Conservation (phyloP, 1,140 invertebrate species). For the Leptinotarsa lineolata region DNA sequence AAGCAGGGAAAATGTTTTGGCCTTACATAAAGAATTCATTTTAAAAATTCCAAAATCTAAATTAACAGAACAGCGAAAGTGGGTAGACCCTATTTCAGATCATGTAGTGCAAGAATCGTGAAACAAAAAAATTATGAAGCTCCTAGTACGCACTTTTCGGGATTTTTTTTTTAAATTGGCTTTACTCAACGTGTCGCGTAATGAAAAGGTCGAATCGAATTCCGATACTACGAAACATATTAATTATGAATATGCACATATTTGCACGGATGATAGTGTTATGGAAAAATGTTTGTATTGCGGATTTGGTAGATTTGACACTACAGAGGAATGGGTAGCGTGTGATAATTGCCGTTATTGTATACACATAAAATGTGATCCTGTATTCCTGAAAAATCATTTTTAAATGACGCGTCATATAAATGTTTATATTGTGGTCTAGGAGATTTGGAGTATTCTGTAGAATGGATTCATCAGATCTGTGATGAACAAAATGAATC, state of each 20-base stretch:
- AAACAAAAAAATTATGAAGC: neutral
- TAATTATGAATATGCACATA: neutral
- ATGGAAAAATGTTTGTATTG: conserved; percentile 25
- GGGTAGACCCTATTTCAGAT: neutral
- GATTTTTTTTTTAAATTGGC: neutral
- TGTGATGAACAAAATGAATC: neutral
- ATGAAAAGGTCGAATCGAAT: neutral
- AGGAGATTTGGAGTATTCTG: too few species aligned
- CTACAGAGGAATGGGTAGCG: conserved; percentile 21
- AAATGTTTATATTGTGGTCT: too few species aligned
- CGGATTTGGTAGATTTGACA: conserved; percentile 5
- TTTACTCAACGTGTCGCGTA: neutral
- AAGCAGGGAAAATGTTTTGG: conserved; percentile 21
- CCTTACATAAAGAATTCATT: neutral
- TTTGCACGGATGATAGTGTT: neutral
- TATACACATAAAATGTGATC: conserved; percentile 16
- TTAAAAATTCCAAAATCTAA: neutral
- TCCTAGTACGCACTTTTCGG: neutral
- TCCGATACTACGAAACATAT: neutral
- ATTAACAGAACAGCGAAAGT: neutral
- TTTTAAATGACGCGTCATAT: neutral
- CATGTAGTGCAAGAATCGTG: conserved; percentile 10
- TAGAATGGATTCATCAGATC: neutral
- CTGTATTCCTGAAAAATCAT: neutral
- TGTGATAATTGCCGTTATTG: conserved; percentile 18